phyloP scores from a whole-genome alignment of 2,797 vertebrate genomes.

The Pterois miles region DNA sequence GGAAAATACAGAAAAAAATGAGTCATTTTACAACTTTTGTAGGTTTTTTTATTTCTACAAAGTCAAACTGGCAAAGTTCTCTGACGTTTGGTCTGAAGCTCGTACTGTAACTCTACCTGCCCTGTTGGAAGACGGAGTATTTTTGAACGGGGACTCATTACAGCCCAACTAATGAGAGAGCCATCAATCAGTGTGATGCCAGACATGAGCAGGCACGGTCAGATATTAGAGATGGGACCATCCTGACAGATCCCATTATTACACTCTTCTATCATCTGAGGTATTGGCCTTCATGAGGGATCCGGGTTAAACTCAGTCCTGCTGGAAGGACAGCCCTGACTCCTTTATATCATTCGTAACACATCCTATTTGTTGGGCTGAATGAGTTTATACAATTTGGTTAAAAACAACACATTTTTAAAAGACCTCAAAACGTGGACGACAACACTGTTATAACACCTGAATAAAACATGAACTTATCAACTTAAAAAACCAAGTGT shows the following conservation, averaged over 20 bases:
- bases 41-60: background rate
- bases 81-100: slow-evolving; percentile 14
- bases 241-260: slow-evolving; percentile 65
- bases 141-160: slow-evolving; percentile 55
- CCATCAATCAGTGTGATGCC: slow-evolving; percentile 62
- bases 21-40: background rate
- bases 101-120: slow-evolving; percentile 12
- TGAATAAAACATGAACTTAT: background rate
- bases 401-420: background rate
- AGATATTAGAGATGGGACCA: slow-evolving; percentile 56
- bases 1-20: slow-evolving; percentile 57
- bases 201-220: slow-evolving; percentile 42
- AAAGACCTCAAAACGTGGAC: background rate
- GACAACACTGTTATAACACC: background rate
- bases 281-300: slow-evolving; percentile 36
- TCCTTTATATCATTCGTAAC: background rate
- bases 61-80: slow-evolving; percentile 9
- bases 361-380: background rate
- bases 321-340: slow-evolving; percentile 1
- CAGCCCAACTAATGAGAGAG: slow-evolving; percentile 52
- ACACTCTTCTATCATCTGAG: slow-evolving; percentile 64
- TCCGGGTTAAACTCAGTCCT: slow-evolving; percentile 19
- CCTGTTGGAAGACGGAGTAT: slow-evolving; percentile 22
- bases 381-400: too few species aligned
- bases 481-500: background rate